Evolutionary conservation across 2,888 invertebrate genomes (phyloP), one percentile per base, ranked within the genome.

Genomic region (Dorcus hopei): DNA sequence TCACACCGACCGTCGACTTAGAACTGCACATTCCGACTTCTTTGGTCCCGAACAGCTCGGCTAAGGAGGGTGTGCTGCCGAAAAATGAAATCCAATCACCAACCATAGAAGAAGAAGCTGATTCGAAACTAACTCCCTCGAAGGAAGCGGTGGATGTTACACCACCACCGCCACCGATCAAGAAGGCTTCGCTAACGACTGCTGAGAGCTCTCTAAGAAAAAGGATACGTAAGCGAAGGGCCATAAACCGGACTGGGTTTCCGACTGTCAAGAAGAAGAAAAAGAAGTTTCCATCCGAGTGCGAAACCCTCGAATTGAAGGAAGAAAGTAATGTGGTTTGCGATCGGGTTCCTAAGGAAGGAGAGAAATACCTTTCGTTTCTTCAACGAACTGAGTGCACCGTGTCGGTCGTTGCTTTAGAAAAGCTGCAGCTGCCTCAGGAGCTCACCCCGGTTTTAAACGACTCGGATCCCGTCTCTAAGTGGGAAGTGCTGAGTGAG

Each of bases 201-300:
- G 23, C 62, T 33, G 60, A 61, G 33, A 71, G 70, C 55, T 65
- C 65, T 33, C 63, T 65, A 0, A 74, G 75, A 59, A 81, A 82
- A 67, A 83, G 82, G 64, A 76, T 80, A 7, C 75, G 83, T 14
- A 83, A 91, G 67, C 84, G 92, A 42, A 89, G 93, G 74, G 87
- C 90, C 16, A 88, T 91, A 43, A 94, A 94, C 73, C 83, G 92
- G 67, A 94, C 93, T 14, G 95, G 95, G 3, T 95, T 95, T 75
- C 95, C 95, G 0, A 90, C 87, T 19, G 80, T 90, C 11, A 91
- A 91, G 71, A 93, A 92, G 78, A 93, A 92, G 74, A 89, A 91
- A 74, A 90, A 87, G 70, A 54, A 66, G 54, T 43, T 60, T 3
- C 59, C 53, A 38, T 8, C 61, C 3, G 50, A 52, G 1, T 63